Base-by-base conservation (phyloP, 92 coral and sea anemone species). In the Nematostella vectensis region DNA sequence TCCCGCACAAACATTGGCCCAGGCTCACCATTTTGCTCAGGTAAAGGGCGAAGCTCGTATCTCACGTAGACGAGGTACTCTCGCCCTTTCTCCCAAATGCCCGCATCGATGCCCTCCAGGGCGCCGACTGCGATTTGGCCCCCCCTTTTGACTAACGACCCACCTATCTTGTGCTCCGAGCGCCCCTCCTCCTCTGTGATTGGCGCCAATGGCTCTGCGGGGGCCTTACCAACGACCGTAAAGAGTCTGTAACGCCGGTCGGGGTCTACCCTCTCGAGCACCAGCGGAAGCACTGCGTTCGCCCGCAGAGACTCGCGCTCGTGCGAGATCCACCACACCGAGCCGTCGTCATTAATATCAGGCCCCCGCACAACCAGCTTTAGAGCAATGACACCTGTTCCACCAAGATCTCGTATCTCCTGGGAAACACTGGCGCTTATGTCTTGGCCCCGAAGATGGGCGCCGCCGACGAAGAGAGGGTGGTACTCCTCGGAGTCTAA, bases 41-140 rank as follows among this genome's bases (percentile, higher is more conserved):
- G 76, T 12, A 69, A 45, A 8, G 68, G 68, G 11, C 61, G 59
- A 11, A 69, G 76, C 52, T 69, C 76, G 56, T 67, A 67, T 15
- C 70, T 33, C 12, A 49, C 30, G 48, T 0, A 63, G n/a, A 67
- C 57, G 11, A 55, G 47, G 22, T 67, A 33, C 40, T 33, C 40
- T 6, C 40, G 40, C 40, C 40, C 40, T 15, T 33, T 33, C 15
- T 33, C 40, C 68, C 76, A 69, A n/a, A 59, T 36, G 0, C 37
- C 50, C 1, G 8, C n/a, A 30, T 69, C 68, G 25, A 69, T 69
- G 11, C 76, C 76, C 10, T 69, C 37, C 3, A 59, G 60, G 29
- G 67, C 42, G n/a, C 76, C 76, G 40, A 21, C 27, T 9, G 31
- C 38, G 40, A 69, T 29, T 31, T 59, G 20, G 31, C 59, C 76